Percentiles rank a stretch among this genome's conserved stretches.
Evolutionary conservation across 2,113 vertebrate species (phyloP).

Genomic region (Ammodytes dubius): DNA sequence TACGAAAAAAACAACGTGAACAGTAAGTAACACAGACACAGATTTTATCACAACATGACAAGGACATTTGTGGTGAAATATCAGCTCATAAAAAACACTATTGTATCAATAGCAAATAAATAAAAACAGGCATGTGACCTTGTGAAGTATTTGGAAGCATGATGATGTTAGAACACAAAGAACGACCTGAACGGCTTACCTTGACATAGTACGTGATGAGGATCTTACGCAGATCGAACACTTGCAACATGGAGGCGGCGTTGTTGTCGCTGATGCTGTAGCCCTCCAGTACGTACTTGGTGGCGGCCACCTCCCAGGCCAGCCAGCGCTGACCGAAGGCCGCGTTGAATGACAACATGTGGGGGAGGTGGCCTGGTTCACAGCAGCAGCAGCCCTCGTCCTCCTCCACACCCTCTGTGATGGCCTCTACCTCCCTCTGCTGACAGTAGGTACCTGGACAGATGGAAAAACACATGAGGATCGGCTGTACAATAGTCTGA

Average conservation of each 20-base stretch:
- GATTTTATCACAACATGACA: not conserved
- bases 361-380: constrained; percentile 91
- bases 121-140: not conserved
- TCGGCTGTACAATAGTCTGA: not conserved
- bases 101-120: not conserved
- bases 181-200: constrained; percentile 72
- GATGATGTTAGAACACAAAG: not conserved
- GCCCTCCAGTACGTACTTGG: constrained; percentile 93
- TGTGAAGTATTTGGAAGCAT: not conserved
- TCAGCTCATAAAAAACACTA: not conserved
- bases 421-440: constrained; percentile 94
- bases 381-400: constrained; percentile 95
- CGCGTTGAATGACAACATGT: constrained; percentile 92
- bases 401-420: constrained; percentile 94
- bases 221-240: constrained; percentile 93
- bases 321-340: constrained; percentile 96
- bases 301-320: constrained; percentile 94
- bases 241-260: constrained; percentile 93
- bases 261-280: constrained; percentile 96
- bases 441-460: constrained; percentile 91
- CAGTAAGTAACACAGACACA: not conserved
- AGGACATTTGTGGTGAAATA: not conserved
- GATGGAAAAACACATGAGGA: not conserved
- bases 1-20: not conserved
- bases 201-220: constrained; percentile 95